Evolutionary conservation across 2,888 invertebrate genomes (phyloP), one percentile per base, ranked within the genome.

Genomic region (Andrena marginata): DNA sequence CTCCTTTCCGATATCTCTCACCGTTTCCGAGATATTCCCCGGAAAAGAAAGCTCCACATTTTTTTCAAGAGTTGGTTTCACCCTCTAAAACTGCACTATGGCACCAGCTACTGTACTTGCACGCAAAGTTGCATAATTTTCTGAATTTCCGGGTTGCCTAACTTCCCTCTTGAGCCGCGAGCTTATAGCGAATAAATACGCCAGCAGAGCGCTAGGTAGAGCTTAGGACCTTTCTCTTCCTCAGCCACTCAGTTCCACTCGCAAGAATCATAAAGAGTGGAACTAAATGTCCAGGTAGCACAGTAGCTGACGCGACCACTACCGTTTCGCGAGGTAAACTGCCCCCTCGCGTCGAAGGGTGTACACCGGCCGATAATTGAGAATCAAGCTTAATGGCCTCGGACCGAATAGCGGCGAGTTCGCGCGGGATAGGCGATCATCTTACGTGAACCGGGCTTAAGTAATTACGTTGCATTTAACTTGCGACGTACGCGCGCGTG

Each of bases 391-490:
- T 80, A 78, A 81, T 70, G 77, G 77, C 65, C 59, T 23, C 63
- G 56, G 60, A 64, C n/a, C 63, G 60, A 65, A 64, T 56, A 77
- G 62, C 54, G 65, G 35, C 26, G 51, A 42, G 62, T 73, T 83
- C 63, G 56, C 42, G 54, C 64, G 68, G 84, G 78, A 85, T 76
- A 73, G 75, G 70, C 73, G 80, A 75, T 10, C 85, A 64, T 31
- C 80, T 87, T 84, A 82, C 72, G 78, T 33, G 80, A 68, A 72
- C 31, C 59, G 29, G 75, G 64, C 74, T 86, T 83, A 80, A 85
- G 82, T 87, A 87, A 87, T 84, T 82, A 77, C 87, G 65, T 16
- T 59, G 65, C 42, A 54, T 56, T 42, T 56, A 63, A 69, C 78
- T 51, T 48, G 13, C 35, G 67, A 54, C 20, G 33, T 33, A 35